phyloP scores from a whole-genome alignment of 2,113 vertebrate genomes.

The Amblyornis subalaris region DNA sequence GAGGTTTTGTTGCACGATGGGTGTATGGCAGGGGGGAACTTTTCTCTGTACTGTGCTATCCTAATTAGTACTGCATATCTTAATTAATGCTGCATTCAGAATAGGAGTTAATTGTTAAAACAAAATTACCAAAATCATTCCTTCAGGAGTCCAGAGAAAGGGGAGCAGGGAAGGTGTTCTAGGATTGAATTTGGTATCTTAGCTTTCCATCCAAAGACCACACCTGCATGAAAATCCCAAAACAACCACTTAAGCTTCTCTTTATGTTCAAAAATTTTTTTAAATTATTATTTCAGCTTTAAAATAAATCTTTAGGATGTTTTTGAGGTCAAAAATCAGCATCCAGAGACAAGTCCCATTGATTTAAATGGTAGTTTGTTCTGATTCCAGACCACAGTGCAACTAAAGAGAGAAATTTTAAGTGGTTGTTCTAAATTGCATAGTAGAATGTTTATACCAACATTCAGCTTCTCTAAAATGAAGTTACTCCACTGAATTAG shows the following conservation, averaged over 20 bases:
- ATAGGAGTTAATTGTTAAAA: not conserved
- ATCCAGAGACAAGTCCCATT: not conserved
- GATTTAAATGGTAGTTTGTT: not conserved
- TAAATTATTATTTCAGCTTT: not conserved
- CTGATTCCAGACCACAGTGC: not conserved
- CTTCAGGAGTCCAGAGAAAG: not conserved
- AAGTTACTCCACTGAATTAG: not conserved
- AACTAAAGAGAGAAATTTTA: not conserved
- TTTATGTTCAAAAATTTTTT: not conserved
- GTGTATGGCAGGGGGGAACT: not conserved
- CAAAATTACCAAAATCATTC: not conserved
- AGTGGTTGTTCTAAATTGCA: not conserved
- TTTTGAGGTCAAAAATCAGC: not conserved
- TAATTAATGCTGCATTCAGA: not conserved
- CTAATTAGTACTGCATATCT: not conserved
- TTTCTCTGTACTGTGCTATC: not conserved
- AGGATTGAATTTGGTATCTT: not conserved
- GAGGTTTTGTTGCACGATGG: not conserved
- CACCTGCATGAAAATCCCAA: not conserved
- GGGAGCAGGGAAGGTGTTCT: not conserved
- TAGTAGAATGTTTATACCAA: not conserved
- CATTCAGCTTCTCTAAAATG: not conserved
- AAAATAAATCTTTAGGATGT: not conserved
- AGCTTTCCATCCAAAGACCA: not conserved
- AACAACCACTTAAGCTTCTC: not conserved